Evolutionary conservation across 2,113 vertebrate species (phyloP).

Genomic region (Erythrocercus mccallii): DNA sequence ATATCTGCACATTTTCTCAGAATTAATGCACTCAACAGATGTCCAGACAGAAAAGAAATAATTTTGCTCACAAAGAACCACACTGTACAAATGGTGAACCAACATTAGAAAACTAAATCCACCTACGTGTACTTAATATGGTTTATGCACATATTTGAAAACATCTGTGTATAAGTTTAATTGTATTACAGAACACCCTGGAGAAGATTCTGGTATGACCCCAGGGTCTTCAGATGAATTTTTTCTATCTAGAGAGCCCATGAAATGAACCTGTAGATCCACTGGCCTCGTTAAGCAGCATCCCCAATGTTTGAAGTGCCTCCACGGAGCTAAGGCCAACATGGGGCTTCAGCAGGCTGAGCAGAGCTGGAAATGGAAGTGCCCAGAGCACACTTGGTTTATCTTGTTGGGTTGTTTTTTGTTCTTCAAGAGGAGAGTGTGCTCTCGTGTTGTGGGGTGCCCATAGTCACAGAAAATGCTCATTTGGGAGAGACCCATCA

Average conservation of each 20-base stretch:
- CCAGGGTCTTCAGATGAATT: not conserved
- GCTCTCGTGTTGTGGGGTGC: not conserved
- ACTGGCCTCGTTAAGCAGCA: not conserved
- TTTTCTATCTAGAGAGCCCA: not conserved
- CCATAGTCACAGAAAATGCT: not conserved
- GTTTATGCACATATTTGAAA: not conserved
- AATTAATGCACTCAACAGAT: not conserved
- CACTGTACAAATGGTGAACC: not conserved
- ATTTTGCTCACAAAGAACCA: not conserved
- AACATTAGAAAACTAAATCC: not conserved
- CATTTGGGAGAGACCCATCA: not conserved
- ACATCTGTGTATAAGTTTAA: not conserved
- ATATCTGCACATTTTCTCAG: not conserved
- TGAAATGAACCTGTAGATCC: not conserved
- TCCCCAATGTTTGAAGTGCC: not conserved
- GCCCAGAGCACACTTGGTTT: not conserved
- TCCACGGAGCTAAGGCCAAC: not conserved
- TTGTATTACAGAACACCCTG: not conserved
- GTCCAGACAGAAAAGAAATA: not conserved
- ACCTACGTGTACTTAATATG: not conserved
- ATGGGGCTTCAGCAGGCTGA: not conserved
- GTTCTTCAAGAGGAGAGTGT: rapidly evolving
- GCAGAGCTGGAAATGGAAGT: not conserved
- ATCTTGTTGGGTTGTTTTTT: too few species aligned
- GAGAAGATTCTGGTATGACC: not conserved